phyloP scores from a whole-genome alignment of 2,113 vertebrate species.

The Crotalus viridis region DNA sequence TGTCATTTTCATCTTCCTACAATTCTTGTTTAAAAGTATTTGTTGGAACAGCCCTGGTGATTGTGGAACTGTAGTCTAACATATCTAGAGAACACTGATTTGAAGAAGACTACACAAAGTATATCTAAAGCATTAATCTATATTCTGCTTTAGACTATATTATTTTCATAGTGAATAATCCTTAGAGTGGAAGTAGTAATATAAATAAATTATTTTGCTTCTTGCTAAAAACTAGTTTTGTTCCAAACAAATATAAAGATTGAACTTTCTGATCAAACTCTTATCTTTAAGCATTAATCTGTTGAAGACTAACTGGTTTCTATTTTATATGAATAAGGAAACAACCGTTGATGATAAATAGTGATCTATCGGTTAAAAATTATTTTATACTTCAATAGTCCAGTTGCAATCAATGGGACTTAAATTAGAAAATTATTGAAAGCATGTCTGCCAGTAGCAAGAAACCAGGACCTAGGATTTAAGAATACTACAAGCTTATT shows the following conservation, averaged over 20 bases:
- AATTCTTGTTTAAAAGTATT: not conserved
- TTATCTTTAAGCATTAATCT: not conserved
- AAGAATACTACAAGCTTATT: not conserved
- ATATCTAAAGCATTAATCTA: not conserved
- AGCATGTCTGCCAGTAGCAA: not conserved
- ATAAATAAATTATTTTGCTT: not conserved
- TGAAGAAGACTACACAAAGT: not conserved
- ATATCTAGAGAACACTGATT: not conserved
- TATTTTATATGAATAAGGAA: not conserved
- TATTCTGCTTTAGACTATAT: not conserved
- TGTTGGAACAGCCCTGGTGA: not conserved
- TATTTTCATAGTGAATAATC: not conserved
- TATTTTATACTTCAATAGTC: not conserved
- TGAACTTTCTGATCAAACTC: not conserved
- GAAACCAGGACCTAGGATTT: not conserved
- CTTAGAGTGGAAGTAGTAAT: not conserved
- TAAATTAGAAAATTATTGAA: not conserved
- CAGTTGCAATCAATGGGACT: not conserved
- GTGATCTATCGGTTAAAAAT: not conserved
- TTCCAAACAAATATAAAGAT: constrained; percentile 11
- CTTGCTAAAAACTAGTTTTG: not conserved
- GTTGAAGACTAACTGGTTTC: not conserved
- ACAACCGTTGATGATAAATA: not conserved
- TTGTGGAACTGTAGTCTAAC: not conserved
- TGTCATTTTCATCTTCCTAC: not conserved